A percentile compares a stretch with the other conserved stretches of the same genome.
These are phyloP conservation scores for Agrilus biguttatus DNA, from an alignment of 2,888 invertebrate genomes.

Conservation along the genomic window DNA sequence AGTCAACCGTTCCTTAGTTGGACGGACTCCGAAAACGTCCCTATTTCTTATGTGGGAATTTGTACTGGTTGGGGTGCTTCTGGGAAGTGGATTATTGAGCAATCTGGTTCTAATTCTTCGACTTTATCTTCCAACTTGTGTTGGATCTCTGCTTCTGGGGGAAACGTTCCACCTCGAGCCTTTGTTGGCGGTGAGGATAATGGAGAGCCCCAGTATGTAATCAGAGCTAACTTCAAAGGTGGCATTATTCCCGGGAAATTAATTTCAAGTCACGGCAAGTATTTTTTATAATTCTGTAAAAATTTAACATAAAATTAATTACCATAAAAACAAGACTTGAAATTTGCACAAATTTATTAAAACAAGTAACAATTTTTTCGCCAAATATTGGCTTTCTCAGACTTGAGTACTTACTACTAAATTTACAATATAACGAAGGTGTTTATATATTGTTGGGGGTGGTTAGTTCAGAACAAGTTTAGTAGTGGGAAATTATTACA, in stretches of 20 bases:
- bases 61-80: constrained; percentile 79
- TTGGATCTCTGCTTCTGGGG: constrained; percentile 55
- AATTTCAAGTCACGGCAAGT: constrained; percentile 46
- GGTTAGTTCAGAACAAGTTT: no score
- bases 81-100: constrained; percentile 67
- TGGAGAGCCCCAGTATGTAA: constrained; percentile 48
- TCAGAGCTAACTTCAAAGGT: constrained; percentile 54
- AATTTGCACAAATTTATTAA: no score
- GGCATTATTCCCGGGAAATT: constrained; percentile 71
- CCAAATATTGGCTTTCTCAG: no score
- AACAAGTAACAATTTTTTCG: no score
- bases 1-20: constrained; percentile 63
- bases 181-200: constrained; percentile 50
- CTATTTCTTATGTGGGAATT: constrained; percentile 60
- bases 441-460: no score
- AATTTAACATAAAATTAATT: no score
- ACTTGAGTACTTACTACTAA: no score
- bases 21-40: constrained; percentile 55
- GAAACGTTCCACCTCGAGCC: constrained; percentile 59
- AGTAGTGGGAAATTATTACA: no score
- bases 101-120: constrained; percentile 11
- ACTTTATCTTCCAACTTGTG: constrained; percentile 28
- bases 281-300: constrained; percentile 20
- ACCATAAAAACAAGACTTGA: no score
- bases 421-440: no score